Evolutionary conservation across 2,113 vertebrate species (phyloP).

Genomic region (Brachyhypopomus occidentalis): DNA sequence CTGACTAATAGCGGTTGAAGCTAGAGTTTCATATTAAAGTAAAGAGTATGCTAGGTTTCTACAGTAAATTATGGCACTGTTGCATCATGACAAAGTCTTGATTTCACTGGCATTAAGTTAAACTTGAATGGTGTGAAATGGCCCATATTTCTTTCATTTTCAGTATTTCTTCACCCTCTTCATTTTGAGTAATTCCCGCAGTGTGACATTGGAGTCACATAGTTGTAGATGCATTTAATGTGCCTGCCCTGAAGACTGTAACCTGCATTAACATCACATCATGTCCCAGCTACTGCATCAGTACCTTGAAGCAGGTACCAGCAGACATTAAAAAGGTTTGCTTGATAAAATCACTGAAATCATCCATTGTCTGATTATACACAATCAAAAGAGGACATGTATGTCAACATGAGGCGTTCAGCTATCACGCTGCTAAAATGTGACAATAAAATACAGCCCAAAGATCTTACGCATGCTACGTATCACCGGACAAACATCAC

Average conservation of each 20-base stretch:
- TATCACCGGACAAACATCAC: too few species aligned
- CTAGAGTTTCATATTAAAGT: slow-evolving; percentile 28
- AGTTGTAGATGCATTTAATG: background rate
- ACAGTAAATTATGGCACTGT: slow-evolving; percentile 17
- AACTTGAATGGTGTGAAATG: background rate
- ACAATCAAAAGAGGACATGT: too few species aligned
- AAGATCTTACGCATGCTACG: too few species aligned
- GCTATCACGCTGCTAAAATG: too few species aligned
- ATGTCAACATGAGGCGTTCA: too few species aligned
- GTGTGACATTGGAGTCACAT: background rate
- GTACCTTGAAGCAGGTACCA: too few species aligned
- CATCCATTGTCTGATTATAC: too few species aligned
- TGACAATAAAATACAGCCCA: too few species aligned
- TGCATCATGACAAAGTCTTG: slow-evolving; percentile 23
- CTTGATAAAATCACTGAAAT: too few species aligned
- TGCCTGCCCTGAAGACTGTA: background rate
- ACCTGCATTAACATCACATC: too few species aligned
- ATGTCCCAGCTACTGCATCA: too few species aligned
- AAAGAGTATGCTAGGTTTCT: background rate
- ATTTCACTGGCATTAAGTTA: slow-evolving; percentile 25
- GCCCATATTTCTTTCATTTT: slow-evolving; percentile 1
- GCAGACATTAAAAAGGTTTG: too few species aligned
- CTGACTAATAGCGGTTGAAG: slow-evolving; percentile 13
- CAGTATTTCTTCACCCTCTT: background rate
- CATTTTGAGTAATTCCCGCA: background rate